These are phyloP conservation scores for Ligdia adustata DNA, from an alignment of 2,888 invertebrate species.

Conservation along the genomic window DNA sequence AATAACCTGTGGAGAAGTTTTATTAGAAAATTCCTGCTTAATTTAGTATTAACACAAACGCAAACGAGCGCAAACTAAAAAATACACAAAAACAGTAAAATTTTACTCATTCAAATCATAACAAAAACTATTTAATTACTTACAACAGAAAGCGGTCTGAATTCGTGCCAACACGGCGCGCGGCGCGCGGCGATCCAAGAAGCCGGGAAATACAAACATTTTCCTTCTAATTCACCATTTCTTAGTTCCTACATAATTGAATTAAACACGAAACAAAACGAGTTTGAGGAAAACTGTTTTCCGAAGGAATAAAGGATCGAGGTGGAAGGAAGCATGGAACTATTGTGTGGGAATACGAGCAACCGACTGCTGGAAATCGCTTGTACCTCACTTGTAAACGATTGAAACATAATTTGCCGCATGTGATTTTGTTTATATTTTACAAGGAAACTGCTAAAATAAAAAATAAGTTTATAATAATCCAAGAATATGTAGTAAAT, in stretches of 20 bases:
- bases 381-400: neutral
- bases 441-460: no score
- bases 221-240: slow-evolving; percentile 26
- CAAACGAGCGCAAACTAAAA: neutral
- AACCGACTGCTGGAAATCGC: slow-evolving; percentile 1
- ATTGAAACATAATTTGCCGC: no score
- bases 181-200: slow-evolving; percentile 12
- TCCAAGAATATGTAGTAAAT: no score
- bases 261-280: slow-evolving; percentile 30
- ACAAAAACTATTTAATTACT: slow-evolving; percentile 12
- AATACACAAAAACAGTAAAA: neutral
- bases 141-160: slow-evolving; percentile 12
- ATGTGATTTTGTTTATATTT: no score
- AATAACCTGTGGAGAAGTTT: no score
- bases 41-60: neutral
- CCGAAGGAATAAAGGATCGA: slow-evolving; percentile 14
- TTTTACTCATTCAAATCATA: slow-evolving; percentile 1
- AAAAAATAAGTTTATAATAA: no score
- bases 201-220: slow-evolving; percentile 24
- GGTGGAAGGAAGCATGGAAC: slow-evolving; percentile 3
- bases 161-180: slow-evolving; percentile 10
- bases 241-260: slow-evolving; percentile 34
- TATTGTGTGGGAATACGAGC: slow-evolving; percentile 19
- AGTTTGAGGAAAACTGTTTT: slow-evolving; percentile 23
- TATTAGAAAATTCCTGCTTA: no score